phyloP scores from a whole-genome alignment of 2,113 vertebrate genomes.

The Haliaeetus leucogaster region DNA sequence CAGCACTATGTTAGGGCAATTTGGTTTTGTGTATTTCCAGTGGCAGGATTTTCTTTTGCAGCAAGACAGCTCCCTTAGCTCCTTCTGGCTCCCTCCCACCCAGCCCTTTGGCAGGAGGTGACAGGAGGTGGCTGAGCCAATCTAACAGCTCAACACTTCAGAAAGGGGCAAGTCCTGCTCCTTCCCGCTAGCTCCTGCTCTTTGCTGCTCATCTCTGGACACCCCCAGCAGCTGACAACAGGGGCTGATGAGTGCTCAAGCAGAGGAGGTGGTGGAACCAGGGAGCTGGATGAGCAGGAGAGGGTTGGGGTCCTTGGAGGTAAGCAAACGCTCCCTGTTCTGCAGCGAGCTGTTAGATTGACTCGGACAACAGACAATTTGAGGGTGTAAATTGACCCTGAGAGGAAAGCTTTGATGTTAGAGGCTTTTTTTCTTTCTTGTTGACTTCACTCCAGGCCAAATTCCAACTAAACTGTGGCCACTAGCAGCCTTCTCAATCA shows the following conservation, averaged over 20 bases:
- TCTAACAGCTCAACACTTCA: slow-evolving; percentile 34
- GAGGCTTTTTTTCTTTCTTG: neutral
- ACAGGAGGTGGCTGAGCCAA: slow-evolving; percentile 13
- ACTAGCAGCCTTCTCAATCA: slow-evolving; percentile 10
- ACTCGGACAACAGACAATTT: neutral
- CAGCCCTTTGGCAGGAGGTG: slow-evolving; percentile 3
- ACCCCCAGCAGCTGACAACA: neutral
- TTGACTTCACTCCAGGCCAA: slow-evolving; percentile 29
- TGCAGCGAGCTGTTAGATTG: neutral
- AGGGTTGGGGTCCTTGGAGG: neutral
- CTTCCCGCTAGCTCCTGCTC: neutral
- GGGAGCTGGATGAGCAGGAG: neutral
- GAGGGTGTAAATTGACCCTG: slow-evolving; percentile 45
- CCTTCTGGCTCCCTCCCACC: neutral
- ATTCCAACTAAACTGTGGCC: slow-evolving; percentile 18
- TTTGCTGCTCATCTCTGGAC: neutral
- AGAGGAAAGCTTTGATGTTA: slow-evolving; percentile 53
- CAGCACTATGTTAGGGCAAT: neutral
- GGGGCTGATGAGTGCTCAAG: neutral
- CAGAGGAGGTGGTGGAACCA: neutral
- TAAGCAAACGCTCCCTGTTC: neutral
- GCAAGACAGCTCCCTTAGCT: neutral
- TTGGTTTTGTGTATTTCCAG: neutral
- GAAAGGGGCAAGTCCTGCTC: neutral
- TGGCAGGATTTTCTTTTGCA: neutral